phyloP scores from a whole-genome alignment of 2,113 vertebrate genomes.

The Taxidea taxus region DNA sequence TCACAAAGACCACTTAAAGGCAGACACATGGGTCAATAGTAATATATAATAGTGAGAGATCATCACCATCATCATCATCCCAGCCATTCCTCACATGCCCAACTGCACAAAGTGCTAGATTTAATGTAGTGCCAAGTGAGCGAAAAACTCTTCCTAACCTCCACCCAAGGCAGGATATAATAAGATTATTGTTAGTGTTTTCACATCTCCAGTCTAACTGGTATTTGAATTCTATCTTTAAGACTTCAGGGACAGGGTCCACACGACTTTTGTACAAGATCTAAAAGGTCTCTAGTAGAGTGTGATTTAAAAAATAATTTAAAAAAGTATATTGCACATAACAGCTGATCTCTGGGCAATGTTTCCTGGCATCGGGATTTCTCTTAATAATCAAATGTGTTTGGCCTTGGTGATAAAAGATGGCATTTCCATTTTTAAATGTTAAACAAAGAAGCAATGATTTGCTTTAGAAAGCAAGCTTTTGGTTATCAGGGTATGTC shows the following conservation, averaged over 20 bases:
- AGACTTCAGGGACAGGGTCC: background rate
- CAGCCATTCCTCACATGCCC: background rate
- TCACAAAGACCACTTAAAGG: background rate
- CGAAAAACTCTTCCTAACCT: background rate
- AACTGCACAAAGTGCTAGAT: background rate
- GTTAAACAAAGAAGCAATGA: background rate
- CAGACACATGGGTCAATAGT: background rate
- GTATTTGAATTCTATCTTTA: background rate
- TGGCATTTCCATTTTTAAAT: constrained; percentile 22
- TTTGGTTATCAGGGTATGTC: background rate
- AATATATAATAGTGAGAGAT: background rate
- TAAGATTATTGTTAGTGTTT: background rate
- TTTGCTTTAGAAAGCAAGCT: constrained; percentile 17
- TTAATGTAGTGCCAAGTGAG: background rate
- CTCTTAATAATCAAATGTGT: background rate
- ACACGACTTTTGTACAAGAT: background rate
- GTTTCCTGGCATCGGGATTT: background rate
- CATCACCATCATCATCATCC: background rate
- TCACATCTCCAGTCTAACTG: background rate
- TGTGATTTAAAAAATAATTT: background rate
- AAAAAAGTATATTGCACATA: background rate
- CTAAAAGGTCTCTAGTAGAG: background rate
- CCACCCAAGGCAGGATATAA: background rate
- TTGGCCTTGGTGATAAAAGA: background rate
- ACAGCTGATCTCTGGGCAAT: background rate